A percentile compares a stretch with the other conserved stretches of the same genome.
Conservation (phyloP, 1,140 invertebrate genomes). For the Procambarus clarkii region DNA sequence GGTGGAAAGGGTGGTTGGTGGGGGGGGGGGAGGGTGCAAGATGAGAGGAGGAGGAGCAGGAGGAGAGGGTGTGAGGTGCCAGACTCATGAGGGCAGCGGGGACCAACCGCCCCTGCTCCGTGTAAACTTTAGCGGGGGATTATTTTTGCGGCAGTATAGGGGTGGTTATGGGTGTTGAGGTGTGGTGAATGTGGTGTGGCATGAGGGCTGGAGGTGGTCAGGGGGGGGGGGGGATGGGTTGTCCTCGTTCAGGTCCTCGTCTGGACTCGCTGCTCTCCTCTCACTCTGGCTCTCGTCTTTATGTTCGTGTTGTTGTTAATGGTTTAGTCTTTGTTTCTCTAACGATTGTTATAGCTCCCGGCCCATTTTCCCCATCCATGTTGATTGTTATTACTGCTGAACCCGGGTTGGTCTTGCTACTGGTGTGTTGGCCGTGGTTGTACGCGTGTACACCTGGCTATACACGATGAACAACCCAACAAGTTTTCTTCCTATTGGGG, state of each 20-base stretch:
- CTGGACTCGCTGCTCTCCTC: neutral
- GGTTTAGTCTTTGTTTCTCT: neutral
- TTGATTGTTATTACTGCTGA: too few species aligned
- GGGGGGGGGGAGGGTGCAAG: neutral
- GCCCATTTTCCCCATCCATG: neutral
- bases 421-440: too few species aligned
- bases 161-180: neutral
- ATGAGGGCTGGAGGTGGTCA: neutral
- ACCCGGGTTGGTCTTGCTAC: too few species aligned
- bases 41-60: neutral
- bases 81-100: neutral
- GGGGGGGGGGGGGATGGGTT: neutral
- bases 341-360: neutral
- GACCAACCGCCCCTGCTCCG: neutral
- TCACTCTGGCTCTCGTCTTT: neutral
- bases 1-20: too few species aligned
- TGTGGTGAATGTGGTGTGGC: neutral
- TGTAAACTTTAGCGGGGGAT: neutral
- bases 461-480: too few species aligned
- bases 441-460: too few species aligned
- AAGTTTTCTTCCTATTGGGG: too few species aligned
- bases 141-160: neutral
- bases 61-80: neutral
- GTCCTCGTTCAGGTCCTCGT: neutral
- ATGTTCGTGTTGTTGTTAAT: neutral